Base-by-base conservation (phyloP, 2,888 invertebrate species). In the Drosophila basisetae region DNA sequence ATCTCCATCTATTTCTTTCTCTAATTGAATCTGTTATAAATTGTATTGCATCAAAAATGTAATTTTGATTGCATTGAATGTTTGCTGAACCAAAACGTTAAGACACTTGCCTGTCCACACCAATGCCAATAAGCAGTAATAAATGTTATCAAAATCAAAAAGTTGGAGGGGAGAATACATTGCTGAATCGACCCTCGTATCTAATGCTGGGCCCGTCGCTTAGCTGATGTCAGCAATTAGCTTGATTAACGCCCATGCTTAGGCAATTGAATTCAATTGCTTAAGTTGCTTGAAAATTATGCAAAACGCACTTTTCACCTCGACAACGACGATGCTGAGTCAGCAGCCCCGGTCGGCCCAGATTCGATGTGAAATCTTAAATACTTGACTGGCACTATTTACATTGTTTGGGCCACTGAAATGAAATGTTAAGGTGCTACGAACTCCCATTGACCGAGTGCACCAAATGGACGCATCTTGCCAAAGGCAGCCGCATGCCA, bases 361-460 rank as follows among this genome's bases (percentile, higher is more conserved):
- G 65, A 68, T 70, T 60, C 35, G 49, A 31, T 62, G 60, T 50
- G 33, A 60, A 59, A 69, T 67, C 47, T 60, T n/a, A 49, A 55
- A 63, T 58, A 65, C 18, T 22, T 39, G n/a, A 54, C 41, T 22
- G 35, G 33, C 22, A 63, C 54, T 39, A 47, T 49, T 56, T 39
- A n/a, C 41, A 52, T 43, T 62, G 66, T 16, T 47, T 54, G 41
- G 5, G 35, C 33, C 63, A 33, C 39, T 22, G n/a, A 84, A 82
- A 84, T 22, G n/a, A 84, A 82, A 84, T 84, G 85, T 69, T 76
- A 84, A 76, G 85, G 80, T 78, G 81, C 83, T 84, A 80, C 64
- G 85, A 84, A 84, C 85, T 84, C 81, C 68, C 75, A 72, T 72
- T 80, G 80, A 82, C 83, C 80, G 83, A 82, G 73, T 83, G 72